A percentile compares a stretch with the other conserved stretches of the same genome.
Conservation (phyloP, 1,140 invertebrate genomes). For the Cotesia chilonis region DNA sequence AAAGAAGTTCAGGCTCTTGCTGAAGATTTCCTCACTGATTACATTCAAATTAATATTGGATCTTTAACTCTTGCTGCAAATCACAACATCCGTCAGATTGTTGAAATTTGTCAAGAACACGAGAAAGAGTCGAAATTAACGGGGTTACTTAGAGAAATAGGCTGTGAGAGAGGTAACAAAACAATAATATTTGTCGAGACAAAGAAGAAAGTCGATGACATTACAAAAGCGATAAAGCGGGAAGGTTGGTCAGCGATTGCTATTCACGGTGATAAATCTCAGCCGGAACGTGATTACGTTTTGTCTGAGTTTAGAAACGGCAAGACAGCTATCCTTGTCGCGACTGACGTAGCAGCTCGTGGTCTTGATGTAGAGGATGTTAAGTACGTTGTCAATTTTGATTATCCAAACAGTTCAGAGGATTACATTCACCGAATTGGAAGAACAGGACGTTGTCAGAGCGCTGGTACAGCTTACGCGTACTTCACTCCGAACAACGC, state of each 20-base stretch:
- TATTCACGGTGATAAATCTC: conserved; percentile 98
- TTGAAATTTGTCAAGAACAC: conserved; percentile 92
- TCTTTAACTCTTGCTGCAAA: conserved; percentile 93
- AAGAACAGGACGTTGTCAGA: conserved; percentile 90
- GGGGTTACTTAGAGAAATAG: conserved; percentile 85
- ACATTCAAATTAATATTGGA: conserved; percentile 93
- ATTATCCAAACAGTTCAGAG: conserved; percentile 97
- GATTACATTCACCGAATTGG: conserved; percentile 99
- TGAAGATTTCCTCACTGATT: conserved; percentile 93
- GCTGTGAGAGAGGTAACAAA: conserved; percentile 87
- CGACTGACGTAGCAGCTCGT: conserved; percentile 98
- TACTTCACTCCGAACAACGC: conserved; percentile 94
- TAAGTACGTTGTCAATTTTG: conserved; percentile 98
- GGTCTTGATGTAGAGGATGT: conserved; percentile 99
- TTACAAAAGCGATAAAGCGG: conserved; percentile 87
- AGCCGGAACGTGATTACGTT: conserved; percentile 94
- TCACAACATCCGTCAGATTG: conserved; percentile 96
- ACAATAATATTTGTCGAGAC: conserved; percentile 98
- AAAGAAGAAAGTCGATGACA: conserved; percentile 97
- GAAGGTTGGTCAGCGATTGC: conserved; percentile 87
- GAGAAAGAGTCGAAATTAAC: conserved; percentile 87
- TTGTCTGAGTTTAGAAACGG: conserved; percentile 91
- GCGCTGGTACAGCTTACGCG: conserved; percentile 95
- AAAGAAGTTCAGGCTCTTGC: conserved; percentile 95
- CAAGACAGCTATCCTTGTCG: conserved; percentile 93